These are phyloP conservation scores for Ctenosaura bakeri DNA, from an alignment of 2,797 vertebrate genomes.

Conservation along the genomic window DNA sequence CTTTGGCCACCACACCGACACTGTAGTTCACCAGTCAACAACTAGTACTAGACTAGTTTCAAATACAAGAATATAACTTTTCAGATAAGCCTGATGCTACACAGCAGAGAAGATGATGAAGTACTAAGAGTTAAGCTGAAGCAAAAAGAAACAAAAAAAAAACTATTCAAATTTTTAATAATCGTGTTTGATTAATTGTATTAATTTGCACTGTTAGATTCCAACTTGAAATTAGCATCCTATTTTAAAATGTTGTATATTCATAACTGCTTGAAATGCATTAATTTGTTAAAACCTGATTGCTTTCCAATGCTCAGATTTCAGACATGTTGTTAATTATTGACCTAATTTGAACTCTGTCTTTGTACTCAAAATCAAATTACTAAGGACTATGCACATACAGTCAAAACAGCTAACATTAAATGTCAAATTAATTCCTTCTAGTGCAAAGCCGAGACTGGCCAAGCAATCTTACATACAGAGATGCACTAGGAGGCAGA, in stretches of 20 bases:
- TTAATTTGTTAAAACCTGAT: constrained; percentile 31
- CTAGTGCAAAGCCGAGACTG: neutral
- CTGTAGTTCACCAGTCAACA: neutral
- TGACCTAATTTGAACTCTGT: constrained; percentile 41
- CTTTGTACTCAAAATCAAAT: constrained; percentile 26
- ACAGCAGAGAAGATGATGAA: neutral
- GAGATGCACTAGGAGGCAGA: no score
- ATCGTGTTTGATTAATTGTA: constrained; percentile 31
- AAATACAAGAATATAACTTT: neutral
- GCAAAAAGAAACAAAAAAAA: constrained; percentile 10
- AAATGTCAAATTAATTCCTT: constrained; percentile 17
- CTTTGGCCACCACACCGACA: no score
- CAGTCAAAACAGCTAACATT: constrained; percentile 16
- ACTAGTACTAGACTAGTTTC: neutral
- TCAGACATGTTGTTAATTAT: constrained; percentile 29
- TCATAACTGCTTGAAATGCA: constrained; percentile 26
- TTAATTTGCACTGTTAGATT: constrained; percentile 17
- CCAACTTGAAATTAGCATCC: constrained; percentile 25
- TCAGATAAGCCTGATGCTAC: neutral
- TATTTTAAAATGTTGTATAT: constrained; percentile 21
- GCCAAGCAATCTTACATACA: neutral
- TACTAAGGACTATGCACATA: constrained; percentile 1
- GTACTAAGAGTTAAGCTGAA: neutral
- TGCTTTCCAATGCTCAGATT: constrained; percentile 23
- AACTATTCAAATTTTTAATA: constrained; percentile 7